Evolutionary conservation across 2,113 vertebrate species (phyloP), one percentile per base, ranked within the genome.

Genomic region (Piprites chloris): DNA sequence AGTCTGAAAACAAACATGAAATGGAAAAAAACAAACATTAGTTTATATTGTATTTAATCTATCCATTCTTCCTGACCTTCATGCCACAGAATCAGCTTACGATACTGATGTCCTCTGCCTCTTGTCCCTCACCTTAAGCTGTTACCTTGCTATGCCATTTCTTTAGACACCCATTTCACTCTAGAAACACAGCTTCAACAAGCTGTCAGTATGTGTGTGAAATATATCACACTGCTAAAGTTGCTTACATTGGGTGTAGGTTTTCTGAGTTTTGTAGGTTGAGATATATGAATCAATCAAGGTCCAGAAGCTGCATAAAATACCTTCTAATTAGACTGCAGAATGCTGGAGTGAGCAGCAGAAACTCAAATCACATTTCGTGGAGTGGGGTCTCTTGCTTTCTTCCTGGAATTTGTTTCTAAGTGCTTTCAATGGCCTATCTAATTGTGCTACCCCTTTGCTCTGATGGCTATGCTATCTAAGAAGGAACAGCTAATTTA

Each of bases 1-100:
- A 2, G 99, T 99, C 99, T 99, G 76, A 67, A 93, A 50, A 71
- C 33, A 78, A 81, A 85, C 8, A 50, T 9, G 33, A 12, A 47
- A 73, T 58, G 24, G 33, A 52, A 69, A 58, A 55, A 3, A 14
- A 6, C 3, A 77, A 88, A 6, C 55, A 12, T 56, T 13, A 42
- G 42, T 28, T 90, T 79, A 9, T 18, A 19, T 3, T 42, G 37
- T 46, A 65, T 59, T 85, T 52, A 28, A 46, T 67, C 24, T 12
- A 62, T 8, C 30, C 20, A 42, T 47, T 72, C 24, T n/a, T 85
- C 52, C 53, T 53, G 30, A 35, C 47, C 56, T 46, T 85, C 46
- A 28, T 12, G 27, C 19, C 33, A 47, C 67, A 59, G 14, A 11
- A 39, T n/a, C 14, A 14, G 14, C 9, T 52, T 61, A 65, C 37